Percentiles rank a stretch among this genome's conserved stretches.
Evolutionary conservation across 2,888 invertebrate genomes (phyloP).

Genomic region (Subacronicta megacephala): DNA sequence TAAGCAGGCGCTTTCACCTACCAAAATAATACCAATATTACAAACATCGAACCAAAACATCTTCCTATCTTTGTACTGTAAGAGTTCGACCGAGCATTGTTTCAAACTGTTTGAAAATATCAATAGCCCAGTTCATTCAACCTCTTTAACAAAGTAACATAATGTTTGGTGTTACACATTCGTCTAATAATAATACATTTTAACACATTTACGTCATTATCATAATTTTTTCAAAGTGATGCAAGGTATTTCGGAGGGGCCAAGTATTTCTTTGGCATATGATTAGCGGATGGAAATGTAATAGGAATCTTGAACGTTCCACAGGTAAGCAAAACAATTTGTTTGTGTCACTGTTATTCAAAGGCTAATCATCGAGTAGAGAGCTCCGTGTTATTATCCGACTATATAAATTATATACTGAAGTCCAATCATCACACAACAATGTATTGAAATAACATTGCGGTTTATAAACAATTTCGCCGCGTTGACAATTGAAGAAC

Average conservation of each 20-base stretch:
- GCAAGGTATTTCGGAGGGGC: background rate
- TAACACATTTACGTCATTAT: background rate
- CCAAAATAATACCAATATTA: background rate
- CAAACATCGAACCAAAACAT: background rate
- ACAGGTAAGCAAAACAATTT: constrained; percentile 26
- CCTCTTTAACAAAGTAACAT: constrained; percentile 2
- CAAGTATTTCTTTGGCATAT: constrained; percentile 1
- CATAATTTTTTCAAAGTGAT: background rate
- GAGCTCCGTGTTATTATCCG: constrained; percentile 42
- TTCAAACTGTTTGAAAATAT: constrained; percentile 10
- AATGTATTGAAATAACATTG: constrained; percentile 68
- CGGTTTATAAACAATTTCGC: constrained; percentile 80
- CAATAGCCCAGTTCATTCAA: constrained; percentile 10
- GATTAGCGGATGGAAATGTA: constrained; percentile 4
- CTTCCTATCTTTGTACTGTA: background rate
- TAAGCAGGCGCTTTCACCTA: constrained; percentile 91
- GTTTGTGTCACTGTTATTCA: constrained; percentile 19
- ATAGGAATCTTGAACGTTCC: constrained; percentile 27
- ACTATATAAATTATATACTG: constrained; percentile 53
- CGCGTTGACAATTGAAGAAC: constrained; percentile 64
- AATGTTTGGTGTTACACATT: constrained; percentile 6
- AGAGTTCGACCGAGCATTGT: constrained; percentile 16
- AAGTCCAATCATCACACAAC: constrained; percentile 67
- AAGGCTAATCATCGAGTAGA: constrained; percentile 33
- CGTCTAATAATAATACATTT: background rate